Percentiles rank a stretch among this genome's conserved stretches.
phyloP scores from a whole-genome alignment of 2,797 vertebrate species.

The Arctocebus calabarensis region DNA sequence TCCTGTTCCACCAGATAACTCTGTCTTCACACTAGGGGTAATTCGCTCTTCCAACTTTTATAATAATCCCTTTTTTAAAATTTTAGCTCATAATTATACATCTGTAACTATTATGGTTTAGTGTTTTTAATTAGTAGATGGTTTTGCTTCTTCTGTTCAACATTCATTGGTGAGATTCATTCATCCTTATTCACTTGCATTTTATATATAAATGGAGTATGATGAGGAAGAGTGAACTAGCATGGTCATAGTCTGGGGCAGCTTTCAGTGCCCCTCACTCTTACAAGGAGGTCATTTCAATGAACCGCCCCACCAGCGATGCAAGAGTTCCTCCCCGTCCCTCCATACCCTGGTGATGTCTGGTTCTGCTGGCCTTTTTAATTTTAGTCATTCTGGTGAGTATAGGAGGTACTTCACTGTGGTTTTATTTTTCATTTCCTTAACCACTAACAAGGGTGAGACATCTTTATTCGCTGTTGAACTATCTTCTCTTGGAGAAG shows the following conservation, averaged over 20 bases:
- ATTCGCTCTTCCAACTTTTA: accelerated
- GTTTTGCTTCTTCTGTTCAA: no score
- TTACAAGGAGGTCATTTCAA: neutral
- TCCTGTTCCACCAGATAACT: accelerated
- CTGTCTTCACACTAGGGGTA: neutral
- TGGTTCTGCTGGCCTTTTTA: neutral
- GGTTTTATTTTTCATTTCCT: neutral
- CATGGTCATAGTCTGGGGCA: accelerated
- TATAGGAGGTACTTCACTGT: neutral
- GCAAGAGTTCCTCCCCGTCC: neutral
- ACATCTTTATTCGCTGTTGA: neutral
- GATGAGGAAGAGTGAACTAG: neutral
- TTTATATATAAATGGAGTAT: neutral
- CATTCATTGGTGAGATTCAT: neutral
- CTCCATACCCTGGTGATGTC: neutral
- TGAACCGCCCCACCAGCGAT: accelerated
- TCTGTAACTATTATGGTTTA: no score
- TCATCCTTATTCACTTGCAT: neutral
- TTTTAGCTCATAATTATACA: accelerated
- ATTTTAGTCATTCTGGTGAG: neutral
- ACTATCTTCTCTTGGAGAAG: neutral
- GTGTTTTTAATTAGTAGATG: neutral
- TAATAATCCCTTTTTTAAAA: neutral
- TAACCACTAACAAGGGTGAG: neutral
- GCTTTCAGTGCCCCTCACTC: no score